These are phyloP conservation scores for Melopsittacus undulatus DNA, from an alignment of 2,797 vertebrate species.

Conservation along the genomic window DNA sequence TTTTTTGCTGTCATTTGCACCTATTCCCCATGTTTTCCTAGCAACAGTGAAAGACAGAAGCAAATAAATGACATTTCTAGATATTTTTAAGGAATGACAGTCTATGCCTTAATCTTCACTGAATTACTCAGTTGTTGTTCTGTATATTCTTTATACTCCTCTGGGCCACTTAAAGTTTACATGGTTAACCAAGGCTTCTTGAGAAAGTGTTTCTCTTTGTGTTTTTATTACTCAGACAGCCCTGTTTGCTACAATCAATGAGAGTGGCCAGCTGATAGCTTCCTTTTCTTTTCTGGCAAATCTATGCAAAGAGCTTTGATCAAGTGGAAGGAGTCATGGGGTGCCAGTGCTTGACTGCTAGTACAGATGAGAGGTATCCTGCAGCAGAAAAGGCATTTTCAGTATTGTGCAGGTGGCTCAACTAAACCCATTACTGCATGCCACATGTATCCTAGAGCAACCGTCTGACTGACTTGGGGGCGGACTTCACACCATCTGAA, in stretches of 20 bases:
- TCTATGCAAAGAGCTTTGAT: background rate
- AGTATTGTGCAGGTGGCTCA: slow-evolving; percentile 2
- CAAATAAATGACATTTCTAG: background rate
- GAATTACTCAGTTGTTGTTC: background rate
- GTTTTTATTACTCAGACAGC: background rate
- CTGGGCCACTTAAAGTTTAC: background rate
- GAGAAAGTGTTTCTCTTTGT: background rate
- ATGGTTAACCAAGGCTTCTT: background rate
- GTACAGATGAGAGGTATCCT: slow-evolving; percentile 22
- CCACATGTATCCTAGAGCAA: slow-evolving; percentile 32
- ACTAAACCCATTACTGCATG: background rate
- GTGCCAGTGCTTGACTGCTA: background rate
- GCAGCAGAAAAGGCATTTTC: background rate
- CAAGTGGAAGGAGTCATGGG: background rate
- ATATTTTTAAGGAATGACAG: background rate
- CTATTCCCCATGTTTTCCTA: background rate
- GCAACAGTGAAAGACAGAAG: background rate
- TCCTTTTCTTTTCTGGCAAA: background rate
- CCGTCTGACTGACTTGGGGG: slow-evolving; percentile 42
- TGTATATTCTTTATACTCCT: background rate
- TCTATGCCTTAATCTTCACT: background rate
- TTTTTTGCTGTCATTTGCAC: background rate
- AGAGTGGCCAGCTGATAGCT: background rate
- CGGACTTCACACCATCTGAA: slow-evolving; percentile 57
- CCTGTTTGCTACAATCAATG: background rate